These are phyloP conservation scores for Probosciger aterrimus DNA, from an alignment of 2,113 vertebrate species.

Conservation along the genomic window DNA sequence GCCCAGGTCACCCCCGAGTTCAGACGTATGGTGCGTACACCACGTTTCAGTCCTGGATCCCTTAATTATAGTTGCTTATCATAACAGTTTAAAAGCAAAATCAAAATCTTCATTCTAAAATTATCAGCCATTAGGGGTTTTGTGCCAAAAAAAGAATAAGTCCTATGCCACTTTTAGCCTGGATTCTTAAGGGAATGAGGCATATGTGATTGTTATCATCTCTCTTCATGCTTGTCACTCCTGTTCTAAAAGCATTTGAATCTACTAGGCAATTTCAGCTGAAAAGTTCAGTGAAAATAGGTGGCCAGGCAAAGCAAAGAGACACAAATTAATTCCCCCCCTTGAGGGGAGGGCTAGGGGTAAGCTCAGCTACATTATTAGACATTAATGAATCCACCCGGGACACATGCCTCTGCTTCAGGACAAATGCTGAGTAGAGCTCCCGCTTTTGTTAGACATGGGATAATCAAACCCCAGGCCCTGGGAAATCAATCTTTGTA, in stretches of 20 bases:
- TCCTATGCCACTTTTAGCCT: neutral
- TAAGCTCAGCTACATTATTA: conserved; percentile 16
- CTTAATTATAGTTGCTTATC: neutral
- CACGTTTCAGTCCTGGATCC: neutral
- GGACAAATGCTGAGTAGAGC: neutral
- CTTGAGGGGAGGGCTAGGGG: neutral
- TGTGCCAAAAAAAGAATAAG: neutral
- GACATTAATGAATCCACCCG: conserved; percentile 1
- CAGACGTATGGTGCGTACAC: neutral
- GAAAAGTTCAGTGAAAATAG: neutral
- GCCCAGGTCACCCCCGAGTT: neutral
- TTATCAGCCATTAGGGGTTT: neutral
- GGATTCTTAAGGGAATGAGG: neutral
- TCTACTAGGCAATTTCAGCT: neutral
- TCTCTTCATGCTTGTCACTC: conserved; percentile 1
- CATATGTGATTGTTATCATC: neutral
- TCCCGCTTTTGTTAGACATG: neutral
- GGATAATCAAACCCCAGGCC: neutral
- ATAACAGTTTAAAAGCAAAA: neutral
- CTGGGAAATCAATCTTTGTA: neutral
- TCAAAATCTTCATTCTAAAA: neutral
- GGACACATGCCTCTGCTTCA: neutral
- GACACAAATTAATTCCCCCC: conserved; percentile 17
- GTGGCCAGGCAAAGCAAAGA: neutral
- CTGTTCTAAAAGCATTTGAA: conserved; percentile 2